Base-by-base conservation (phyloP, 2,888 invertebrate species). In the Lithophane ornitopus region DNA sequence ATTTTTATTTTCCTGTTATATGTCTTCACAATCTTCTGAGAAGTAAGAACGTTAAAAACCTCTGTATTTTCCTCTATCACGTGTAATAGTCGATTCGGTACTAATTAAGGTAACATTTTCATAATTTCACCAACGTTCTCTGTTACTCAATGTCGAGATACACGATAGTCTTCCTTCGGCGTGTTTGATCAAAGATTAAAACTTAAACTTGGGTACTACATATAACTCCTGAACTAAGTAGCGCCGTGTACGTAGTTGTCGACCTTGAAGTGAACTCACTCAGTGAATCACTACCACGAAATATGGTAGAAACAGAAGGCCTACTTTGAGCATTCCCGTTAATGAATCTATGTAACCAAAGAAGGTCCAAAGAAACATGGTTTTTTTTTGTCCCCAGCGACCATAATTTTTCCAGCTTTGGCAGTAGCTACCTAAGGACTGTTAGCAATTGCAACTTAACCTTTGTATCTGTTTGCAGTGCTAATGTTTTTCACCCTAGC, bases 241-340 rank as follows among this genome's bases (percentile, higher is more conserved):
- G 63, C 28, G 61, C 26, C 66, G 39, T 80, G 68, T 76, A 78
- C 78, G 49, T 76, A 87, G 74, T 88, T 28, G 87, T 85, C 85
- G 84, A 81, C 89, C 88, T 88, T 88, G 89, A 83, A 78, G 63
- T 79, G 69, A 80, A 80, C 84, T 76, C 75, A 83, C 86, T 71
- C 68, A 56, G 58, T 83, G 84, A 62, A 71, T 83, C 86, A 86
- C 71, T 59, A 12, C 61, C n/a, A 66, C 58, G 6, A 19, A 12
- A 22, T 65, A 28, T 34, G 6, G 28, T 11, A 49, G 19, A 16
- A 14, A 44, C 70, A 85, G 73, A 85, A 83, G 65, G n/a, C 28
- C 4, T n/a, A 71, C 39, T 76, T 44, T 3, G 19, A 41, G 28
- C 6, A 52, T 70, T 49, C 4, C 0, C 16, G 0, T 22, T 34